Percentiles rank a stretch among this genome's conserved stretches.
phyloP scores from a whole-genome alignment of 2,113 vertebrate genomes.

The Xiphophorus maculatus region DNA sequence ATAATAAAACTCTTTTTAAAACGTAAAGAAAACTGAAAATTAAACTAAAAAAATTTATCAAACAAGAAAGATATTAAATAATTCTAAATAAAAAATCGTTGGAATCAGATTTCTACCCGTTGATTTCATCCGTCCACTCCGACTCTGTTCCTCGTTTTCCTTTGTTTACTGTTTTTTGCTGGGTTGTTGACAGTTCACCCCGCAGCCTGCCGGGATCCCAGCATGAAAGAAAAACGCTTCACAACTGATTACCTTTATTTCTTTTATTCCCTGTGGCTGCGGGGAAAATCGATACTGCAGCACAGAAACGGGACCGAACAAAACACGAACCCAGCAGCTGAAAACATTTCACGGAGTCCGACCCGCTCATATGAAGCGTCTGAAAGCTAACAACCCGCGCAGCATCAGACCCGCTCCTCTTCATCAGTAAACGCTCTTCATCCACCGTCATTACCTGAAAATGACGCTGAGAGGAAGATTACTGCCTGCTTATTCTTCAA shows the following conservation, averaged over 20 bases:
- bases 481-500: neutral
- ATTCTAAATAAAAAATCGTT: neutral
- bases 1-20: too few species aligned
- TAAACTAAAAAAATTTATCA: too few species aligned
- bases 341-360: neutral
- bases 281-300: neutral
- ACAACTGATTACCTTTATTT: slow-evolving; percentile 4
- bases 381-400: neutral
- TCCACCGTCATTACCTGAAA: slow-evolving; percentile 24
- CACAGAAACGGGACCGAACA: neutral
- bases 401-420: neutral
- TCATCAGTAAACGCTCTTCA: slow-evolving; percentile 1
- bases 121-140: neutral
- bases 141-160: neutral
- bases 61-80: too few species aligned
- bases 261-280: neutral
- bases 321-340: neutral
- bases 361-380: neutral
- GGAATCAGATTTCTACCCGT: neutral
- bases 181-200: neutral
- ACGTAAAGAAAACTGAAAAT: too few species aligned
- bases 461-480: slow-evolving; percentile 34
- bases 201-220: neutral
- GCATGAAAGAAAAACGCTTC: neutral
- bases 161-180: neutral